Percentiles rank a stretch among this genome's conserved stretches.
phyloP scores from a whole-genome alignment of 30 jellyfish, hydroid and myxozoan genomes.

The Pseudorhiza aurosa region DNA sequence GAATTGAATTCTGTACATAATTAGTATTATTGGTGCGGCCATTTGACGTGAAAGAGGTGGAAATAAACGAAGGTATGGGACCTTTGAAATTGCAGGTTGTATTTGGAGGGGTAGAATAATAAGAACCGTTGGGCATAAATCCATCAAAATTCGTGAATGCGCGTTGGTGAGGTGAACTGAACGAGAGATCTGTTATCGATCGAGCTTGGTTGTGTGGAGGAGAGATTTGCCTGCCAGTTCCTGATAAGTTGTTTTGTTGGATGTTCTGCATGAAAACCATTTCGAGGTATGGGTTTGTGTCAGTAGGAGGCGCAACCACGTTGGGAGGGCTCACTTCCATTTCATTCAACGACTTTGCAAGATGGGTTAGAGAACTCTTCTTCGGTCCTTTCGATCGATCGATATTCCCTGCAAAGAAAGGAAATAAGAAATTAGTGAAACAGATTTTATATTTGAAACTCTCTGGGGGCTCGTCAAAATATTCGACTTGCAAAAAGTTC shows the following conservation, averaged over 20 bases:
- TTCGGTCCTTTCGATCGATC: slow-evolving; percentile 39
- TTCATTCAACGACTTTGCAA: slow-evolving; percentile 56
- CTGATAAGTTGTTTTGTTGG: slow-evolving; percentile 23
- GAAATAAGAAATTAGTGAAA: no score
- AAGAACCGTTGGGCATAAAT: slow-evolving; percentile 43
- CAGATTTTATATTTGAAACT: no score
- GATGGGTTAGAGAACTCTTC: slow-evolving; percentile 49
- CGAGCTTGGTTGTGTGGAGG: slow-evolving; percentile 68
- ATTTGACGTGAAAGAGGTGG: slow-evolving; percentile 5
- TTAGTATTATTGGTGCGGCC: slow-evolving; percentile 36
- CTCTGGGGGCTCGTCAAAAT: no score
- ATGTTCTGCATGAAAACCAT: slow-evolving; percentile 51
- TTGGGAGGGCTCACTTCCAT: slow-evolving; percentile 74
- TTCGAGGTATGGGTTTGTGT: slow-evolving; percentile 54
- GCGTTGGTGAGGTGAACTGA: slow-evolving; percentile 45
- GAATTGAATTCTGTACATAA: slow-evolving; percentile 27
- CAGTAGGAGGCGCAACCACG: slow-evolving; percentile 67
- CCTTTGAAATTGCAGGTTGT: slow-evolving; percentile 40
- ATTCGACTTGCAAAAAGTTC: no score
- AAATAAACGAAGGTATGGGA: slow-evolving; percentile 17
- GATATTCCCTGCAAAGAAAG: slow-evolving; percentile 36
- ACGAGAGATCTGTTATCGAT: slow-evolving; percentile 54
- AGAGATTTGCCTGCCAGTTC: slow-evolving; percentile 15
- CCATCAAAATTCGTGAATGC: slow-evolving; percentile 52
- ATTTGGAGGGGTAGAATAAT: slow-evolving; percentile 41